Base-by-base conservation (phyloP, 2,113 vertebrate species). In the Hippocampus zosterae region DNA sequence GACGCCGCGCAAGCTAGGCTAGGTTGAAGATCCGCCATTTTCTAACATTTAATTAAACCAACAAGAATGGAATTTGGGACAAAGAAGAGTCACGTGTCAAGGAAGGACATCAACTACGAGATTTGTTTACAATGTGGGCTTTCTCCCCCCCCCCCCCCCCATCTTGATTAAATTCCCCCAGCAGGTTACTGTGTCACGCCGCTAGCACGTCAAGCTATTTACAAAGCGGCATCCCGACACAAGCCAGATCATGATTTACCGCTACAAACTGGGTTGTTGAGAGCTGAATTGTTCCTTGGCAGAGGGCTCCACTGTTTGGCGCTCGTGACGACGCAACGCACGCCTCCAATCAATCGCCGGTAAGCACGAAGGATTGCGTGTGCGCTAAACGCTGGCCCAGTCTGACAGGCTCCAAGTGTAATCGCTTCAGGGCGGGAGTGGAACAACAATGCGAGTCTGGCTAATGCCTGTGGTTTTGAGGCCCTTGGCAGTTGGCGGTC, bases 341-440 rank as follows among this genome's bases (percentile, higher is more conserved):
- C 52, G 23, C 21, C 52, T 55, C 52, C 52, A 11, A 55, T 55
- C 52, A n/a, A 55, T 55, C 2, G 52, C 52, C n/a, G 18, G 52
- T 10, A 23, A 55, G 19, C 52, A 23, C n/a, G 52, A 70, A 59
- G 79, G 84, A 75, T 85, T 60, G 79, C 5, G 33, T 40, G 15
- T 21, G 29, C 10, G 82, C 87, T 87, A 59, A 88, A 88, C 84
- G 90, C 90, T 76, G 85, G 90, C 91, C 91, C 90, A 93, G 92
- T 89, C 94, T 92, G 85, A 90, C 90, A 94, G 94, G 92, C 93
- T 94, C 92, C 92, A 90, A 82, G 89, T 89, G 91, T 94, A 93
- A 92, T 88, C 71, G 85, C 89, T 83, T 90, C 83, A 92, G 93
- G 89, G 91, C 87, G 91, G 75, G 90, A 92, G 90, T 91, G 93